Base-by-base conservation (phyloP, 1,140 invertebrate genomes). In the Trichomalopsis sarcophagae region DNA sequence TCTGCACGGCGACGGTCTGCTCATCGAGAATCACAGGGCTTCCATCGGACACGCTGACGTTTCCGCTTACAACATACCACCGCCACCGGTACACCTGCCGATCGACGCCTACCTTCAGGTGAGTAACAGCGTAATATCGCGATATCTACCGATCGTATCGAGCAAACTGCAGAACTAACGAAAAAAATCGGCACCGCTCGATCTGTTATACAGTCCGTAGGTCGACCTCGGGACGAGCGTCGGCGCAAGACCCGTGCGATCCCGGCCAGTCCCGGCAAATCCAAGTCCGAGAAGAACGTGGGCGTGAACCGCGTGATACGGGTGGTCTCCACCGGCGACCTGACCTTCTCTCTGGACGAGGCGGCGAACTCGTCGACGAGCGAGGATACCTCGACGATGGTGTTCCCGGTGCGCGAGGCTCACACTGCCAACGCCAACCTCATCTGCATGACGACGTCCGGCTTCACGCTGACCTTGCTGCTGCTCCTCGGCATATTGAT, bases 391-490 rank as follows among this genome's bases (percentile, higher is more conserved):
- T 36, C 84, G 50, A 82, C 96, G 0, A 95, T 97, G 92, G 95
- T 96, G 1, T 96, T 96, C 88, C 96, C 96, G 4, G 93, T 92
- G 23, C 86, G 86, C 1, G 86, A 88, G 17, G 84, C 89, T 11
- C 87, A 86, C n/a, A 11, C 74, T 0, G 21, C 68, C 2, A 88
- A 36, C 33, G 74, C 30, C 74, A 82, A 89, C 21, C 86, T 91
- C 87, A 97, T 98, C 82, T 98, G 97, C 91, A 98, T 98, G 97
- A 98, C 97, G 1, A 97, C 97, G 2, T 96, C 97, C 17, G 97
- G 97, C 0, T 98, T 98, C 90, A 96, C 97, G 55, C 96, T 97
- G 9, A 97, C 97, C 11, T 93, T 98, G 11, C 95, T 97, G 50
- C 94, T 98, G 17, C 94, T 98, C 5, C 93, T 98, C 44, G 95